Evolutionary conservation across 2,888 invertebrate genomes (phyloP).

Genomic region (Caenorhabditis japonica): DNA sequence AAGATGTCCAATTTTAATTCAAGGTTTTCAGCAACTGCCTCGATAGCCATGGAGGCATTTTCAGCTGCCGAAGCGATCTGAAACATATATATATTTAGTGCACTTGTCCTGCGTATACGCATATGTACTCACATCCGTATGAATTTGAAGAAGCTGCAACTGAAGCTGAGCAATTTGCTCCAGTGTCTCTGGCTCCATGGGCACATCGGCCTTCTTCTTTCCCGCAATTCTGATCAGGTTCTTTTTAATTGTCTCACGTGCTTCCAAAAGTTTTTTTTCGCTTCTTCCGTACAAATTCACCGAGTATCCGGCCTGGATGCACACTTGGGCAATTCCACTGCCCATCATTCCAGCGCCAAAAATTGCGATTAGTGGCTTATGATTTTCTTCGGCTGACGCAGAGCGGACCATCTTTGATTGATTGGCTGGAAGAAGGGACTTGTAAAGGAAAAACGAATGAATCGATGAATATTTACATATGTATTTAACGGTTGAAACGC

Average conservation of each 20-base stretch:
- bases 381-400: neutral
- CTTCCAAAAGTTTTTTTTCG: conserved; percentile 84
- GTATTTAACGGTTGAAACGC: too few species aligned
- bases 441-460: too few species aligned
- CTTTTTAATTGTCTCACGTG: conserved; percentile 79
- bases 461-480: too few species aligned
- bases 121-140: conserved; percentile 51
- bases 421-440: neutral
- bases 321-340: conserved; percentile 77
- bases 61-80: conserved; percentile 80
- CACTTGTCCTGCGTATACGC: too few species aligned
- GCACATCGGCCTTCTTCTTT: conserved; percentile 43
- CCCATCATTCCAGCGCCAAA: conserved; percentile 76
- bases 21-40: conserved; percentile 89
- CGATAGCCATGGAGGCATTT: conserved; percentile 85
- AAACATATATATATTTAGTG: conserved; percentile 71
- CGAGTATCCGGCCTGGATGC: conserved; percentile 87
- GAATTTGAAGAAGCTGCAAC: conserved; percentile 49
- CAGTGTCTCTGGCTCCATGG: conserved; percentile 44
- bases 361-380: conserved; percentile 60
- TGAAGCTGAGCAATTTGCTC: conserved; percentile 45
- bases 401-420: conserved; percentile 12
- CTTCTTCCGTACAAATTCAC: conserved; percentile 87
- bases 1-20: conserved; percentile 86
- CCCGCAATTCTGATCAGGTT: conserved; percentile 45